Evolutionary conservation across 2,113 vertebrate species (phyloP), one percentile per base, ranked within the genome.

Genomic region (Cololabis saira): DNA sequence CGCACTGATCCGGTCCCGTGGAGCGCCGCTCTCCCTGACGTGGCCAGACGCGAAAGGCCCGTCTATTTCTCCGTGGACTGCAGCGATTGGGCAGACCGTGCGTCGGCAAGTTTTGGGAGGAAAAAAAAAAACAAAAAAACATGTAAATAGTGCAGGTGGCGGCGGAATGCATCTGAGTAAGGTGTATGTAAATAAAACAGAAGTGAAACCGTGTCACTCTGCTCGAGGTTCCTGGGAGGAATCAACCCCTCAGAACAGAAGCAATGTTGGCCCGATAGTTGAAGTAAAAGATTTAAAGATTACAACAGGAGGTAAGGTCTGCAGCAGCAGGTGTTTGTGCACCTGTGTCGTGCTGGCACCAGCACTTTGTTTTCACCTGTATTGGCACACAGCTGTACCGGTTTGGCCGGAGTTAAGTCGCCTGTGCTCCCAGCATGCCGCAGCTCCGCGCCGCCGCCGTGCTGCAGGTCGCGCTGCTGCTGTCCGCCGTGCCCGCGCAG

Each of bases 401-500:
- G 24, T 12, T 12, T n/a, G n/a, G n/a, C n/a, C n/a, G n/a, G n/a
- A n/a, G n/a, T n/a, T n/a, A n/a, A n/a, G n/a, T n/a, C n/a, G n/a
- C n/a, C n/a, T n/a, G n/a, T 18, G 12, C 22, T 16, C 8, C 76
- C 33, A 72, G 80, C 62, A 95, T 94, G 93, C 92, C 93, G 71
- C 89, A 54, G 71, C 63, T 94, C 41, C 74, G 58, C 2, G 14
- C 58, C n/a, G n/a, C n/a, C 41, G 82, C 84, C 18, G 75, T 81
- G 67, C 66, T 94, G 61, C 92, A 93, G 84, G n/a, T 95, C 16
- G 80, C 67, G 10, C 19, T 94, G 24, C 90, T 94, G 22, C 80
- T 93, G 15, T 90, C 92, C 42, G 91, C 91, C 0, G 19, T 93
- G 53, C 92, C 93, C 47, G 88, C 87, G 7, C 92, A 93, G n/a